Conservation (phyloP, 2,797 vertebrate genomes). For the Calcarius lapponicus region DNA sequence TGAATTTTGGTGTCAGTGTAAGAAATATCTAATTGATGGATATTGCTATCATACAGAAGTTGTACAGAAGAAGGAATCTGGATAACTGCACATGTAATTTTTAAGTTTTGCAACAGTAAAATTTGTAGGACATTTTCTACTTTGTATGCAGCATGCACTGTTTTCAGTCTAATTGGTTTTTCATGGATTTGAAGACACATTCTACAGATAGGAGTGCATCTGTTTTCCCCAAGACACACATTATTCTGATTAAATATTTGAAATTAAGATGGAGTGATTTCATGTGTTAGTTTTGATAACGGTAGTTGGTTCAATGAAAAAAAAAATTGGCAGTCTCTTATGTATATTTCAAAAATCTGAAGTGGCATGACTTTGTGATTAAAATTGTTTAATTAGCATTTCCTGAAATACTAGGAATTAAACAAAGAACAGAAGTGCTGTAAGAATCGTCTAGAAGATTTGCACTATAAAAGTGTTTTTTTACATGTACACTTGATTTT, state of each 20-base stretch:
- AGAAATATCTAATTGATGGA: constrained; percentile 11
- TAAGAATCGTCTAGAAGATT: background rate
- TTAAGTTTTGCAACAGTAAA: background rate
- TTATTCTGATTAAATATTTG: constrained; percentile 63
- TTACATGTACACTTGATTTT: background rate
- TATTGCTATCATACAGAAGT: background rate
- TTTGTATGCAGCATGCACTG: background rate
- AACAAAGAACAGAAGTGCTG: background rate
- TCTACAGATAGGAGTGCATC: background rate
- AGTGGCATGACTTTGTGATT: constrained; percentile 30
- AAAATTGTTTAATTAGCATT: constrained; percentile 41
- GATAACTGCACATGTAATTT: background rate
- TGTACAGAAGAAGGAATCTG: background rate
- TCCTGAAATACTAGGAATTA: constrained; percentile 21
- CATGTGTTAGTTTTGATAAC: constrained; percentile 21
- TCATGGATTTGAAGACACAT: background rate
- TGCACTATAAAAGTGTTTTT: background rate
- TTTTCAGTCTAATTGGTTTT: constrained; percentile 21
- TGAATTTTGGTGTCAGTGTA: constrained; percentile 3
- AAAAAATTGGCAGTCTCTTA: background rate
- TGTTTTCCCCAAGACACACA: constrained; percentile 2
- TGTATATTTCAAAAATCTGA: constrained; percentile 2
- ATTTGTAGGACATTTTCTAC: background rate
- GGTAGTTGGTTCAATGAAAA: background rate
- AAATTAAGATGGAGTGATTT: constrained; percentile 50